Percentiles rank a stretch among this genome's conserved stretches.
Conservation (phyloP, 2,113 vertebrate species). For the Lophotis ruficrista region DNA sequence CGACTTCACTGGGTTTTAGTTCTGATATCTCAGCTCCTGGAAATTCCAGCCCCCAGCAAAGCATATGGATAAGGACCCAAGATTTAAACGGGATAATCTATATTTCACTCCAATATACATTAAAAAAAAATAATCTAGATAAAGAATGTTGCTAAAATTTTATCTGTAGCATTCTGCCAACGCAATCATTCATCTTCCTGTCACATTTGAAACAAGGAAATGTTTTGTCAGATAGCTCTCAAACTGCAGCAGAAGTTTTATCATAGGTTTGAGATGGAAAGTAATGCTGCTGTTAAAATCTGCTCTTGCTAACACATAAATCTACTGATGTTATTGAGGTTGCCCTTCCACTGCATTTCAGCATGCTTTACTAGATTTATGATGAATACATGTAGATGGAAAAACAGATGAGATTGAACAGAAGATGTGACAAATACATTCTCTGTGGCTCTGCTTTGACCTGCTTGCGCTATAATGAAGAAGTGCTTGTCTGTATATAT, state of each 20-base stretch:
- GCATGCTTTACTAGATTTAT: slow-evolving; percentile 27
- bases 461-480: neutral
- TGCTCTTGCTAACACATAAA: neutral
- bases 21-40: neutral
- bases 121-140: neutral
- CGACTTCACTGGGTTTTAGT: neutral
- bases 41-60: neutral
- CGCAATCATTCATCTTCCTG: neutral
- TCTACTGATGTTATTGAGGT: slow-evolving; percentile 29
- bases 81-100: neutral
- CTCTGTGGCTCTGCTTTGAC: neutral
- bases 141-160: slow-evolving; percentile 5
- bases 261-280: slow-evolving; percentile 10
- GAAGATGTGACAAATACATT: slow-evolving; percentile 35
- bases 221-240: slow-evolving; percentile 32
- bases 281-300: slow-evolving; percentile 18
- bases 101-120: neutral
- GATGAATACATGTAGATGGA: slow-evolving; percentile 30
- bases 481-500: neutral
- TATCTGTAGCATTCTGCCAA: neutral
- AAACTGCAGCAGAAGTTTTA: slow-evolving; percentile 41
- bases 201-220: slow-evolving; percentile 3
- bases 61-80: neutral
- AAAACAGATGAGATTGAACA: slow-evolving; percentile 32
- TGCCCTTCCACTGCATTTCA: slow-evolving; percentile 21